Evolutionary conservation across 2,797 vertebrate species (phyloP).

Genomic region (Pangasius macronema): DNA sequence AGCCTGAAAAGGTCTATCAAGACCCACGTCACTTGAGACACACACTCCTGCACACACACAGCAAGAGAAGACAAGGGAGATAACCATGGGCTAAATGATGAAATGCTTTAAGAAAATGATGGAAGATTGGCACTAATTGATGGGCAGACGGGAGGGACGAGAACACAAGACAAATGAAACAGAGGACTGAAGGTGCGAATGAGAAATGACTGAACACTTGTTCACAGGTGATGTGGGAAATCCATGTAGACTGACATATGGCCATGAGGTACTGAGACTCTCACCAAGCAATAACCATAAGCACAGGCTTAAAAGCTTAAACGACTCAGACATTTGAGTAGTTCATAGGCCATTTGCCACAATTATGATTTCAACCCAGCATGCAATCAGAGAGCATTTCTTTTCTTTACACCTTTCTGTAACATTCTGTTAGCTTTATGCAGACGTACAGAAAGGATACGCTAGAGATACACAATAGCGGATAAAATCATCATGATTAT

Average conservation of each 20-base stretch:
- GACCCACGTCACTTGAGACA: conserved; percentile 12
- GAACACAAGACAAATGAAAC: not conserved
- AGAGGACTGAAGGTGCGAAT: conserved; percentile 20
- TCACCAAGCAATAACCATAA: not conserved
- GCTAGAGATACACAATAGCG: not conserved
- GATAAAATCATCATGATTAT: not conserved
- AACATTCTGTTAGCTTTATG: conserved; percentile 37
- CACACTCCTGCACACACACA: not conserved
- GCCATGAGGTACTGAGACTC: not conserved
- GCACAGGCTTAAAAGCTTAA: conserved; percentile 20
- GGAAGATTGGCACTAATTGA: not conserved
- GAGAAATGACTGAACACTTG: not conserved
- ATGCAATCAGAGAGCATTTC: conserved; percentile 6
- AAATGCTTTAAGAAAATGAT: conserved; percentile 18
- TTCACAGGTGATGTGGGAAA: conserved; percentile 23
- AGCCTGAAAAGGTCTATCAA: not conserved
- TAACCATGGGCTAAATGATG: not conserved
- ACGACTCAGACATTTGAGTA: conserved; percentile 17
- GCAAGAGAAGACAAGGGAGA: not conserved
- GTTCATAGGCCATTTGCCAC: conserved; percentile 27
- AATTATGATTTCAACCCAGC: conserved; percentile 4
- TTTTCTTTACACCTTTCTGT: not conserved
- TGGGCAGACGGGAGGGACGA: conserved; percentile 22
- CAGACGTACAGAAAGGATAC: conserved; percentile 26
- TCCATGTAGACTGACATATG: not conserved